Conservation (phyloP, 2,797 vertebrate species). For the Falco rusticolus region DNA sequence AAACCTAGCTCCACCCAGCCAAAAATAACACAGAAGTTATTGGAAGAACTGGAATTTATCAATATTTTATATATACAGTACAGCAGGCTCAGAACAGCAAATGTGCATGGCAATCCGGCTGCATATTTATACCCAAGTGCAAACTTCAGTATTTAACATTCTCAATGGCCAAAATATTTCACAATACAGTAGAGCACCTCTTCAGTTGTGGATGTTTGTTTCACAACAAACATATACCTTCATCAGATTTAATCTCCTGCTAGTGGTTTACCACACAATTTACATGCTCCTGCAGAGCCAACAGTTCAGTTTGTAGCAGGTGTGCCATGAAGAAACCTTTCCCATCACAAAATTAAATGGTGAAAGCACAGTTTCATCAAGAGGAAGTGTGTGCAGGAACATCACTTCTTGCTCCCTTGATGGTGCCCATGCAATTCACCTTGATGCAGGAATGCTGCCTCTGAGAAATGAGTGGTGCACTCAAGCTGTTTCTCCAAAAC, state of each 20-base stretch:
- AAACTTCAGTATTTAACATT: background rate
- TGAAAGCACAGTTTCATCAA: background rate
- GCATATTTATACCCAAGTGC: background rate
- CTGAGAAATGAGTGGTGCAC: background rate
- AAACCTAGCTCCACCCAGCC: background rate
- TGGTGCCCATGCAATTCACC: rapidly evolving
- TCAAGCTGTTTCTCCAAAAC: background rate
- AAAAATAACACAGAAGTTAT: background rate
- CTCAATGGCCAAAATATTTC: background rate
- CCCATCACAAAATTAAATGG: background rate
- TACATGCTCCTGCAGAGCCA: background rate
- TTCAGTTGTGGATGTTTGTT: background rate
- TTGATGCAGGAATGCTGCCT: background rate
- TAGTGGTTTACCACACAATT: background rate
- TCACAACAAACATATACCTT: background rate
- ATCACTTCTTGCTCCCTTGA: background rate
- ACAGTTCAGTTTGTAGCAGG: background rate
- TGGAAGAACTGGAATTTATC: background rate
- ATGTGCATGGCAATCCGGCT: background rate
- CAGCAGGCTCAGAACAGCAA: background rate
- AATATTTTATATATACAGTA: background rate
- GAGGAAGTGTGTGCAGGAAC: background rate
- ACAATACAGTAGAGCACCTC: background rate
- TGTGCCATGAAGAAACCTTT: background rate
- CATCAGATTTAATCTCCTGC: background rate